Conservation (phyloP, 53 echinoderm and acorn worm genomes). For the Glandiceps talaboti region DNA sequence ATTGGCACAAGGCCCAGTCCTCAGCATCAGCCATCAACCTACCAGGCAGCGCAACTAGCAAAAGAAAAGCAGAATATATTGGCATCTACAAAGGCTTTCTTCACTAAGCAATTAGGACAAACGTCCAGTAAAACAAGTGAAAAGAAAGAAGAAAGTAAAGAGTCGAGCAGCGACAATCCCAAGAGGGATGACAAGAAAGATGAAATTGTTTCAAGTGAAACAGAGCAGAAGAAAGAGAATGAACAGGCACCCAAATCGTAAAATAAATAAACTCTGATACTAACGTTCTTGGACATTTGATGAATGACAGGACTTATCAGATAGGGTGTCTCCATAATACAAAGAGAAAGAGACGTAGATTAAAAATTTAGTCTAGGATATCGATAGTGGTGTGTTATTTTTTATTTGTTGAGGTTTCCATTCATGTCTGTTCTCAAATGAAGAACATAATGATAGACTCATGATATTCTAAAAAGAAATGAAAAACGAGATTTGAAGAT, state of each 20-base stretch:
- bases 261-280: neutral
- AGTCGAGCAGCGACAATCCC: neutral
- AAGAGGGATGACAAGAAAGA: neutral
- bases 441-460: too few species aligned
- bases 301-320: neutral
- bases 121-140: neutral
- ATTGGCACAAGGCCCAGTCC: constrained; percentile 11
- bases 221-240: neutral
- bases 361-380: too few species aligned
- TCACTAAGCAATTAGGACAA: constrained; percentile 12
- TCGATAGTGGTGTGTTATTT: too few species aligned
- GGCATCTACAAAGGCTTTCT: constrained; percentile 84
- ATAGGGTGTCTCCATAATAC: too few species aligned
- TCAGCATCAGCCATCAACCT: constrained; percentile 2
- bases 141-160: neutral
- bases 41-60: constrained; percentile 18
- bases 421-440: too few species aligned
- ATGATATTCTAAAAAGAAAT: too few species aligned
- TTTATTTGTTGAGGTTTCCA: too few species aligned
- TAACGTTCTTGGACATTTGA: neutral
- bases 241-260: neutral
- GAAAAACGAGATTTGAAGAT: too few species aligned
- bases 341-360: too few species aligned
- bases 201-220: neutral
- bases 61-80: constrained; percentile 55